Percentiles rank a stretch among this genome's conserved stretches.
These are phyloP conservation scores for Parasteatoda lunata DNA, from an alignment of 2,888 invertebrate genomes.

Conservation along the genomic window DNA sequence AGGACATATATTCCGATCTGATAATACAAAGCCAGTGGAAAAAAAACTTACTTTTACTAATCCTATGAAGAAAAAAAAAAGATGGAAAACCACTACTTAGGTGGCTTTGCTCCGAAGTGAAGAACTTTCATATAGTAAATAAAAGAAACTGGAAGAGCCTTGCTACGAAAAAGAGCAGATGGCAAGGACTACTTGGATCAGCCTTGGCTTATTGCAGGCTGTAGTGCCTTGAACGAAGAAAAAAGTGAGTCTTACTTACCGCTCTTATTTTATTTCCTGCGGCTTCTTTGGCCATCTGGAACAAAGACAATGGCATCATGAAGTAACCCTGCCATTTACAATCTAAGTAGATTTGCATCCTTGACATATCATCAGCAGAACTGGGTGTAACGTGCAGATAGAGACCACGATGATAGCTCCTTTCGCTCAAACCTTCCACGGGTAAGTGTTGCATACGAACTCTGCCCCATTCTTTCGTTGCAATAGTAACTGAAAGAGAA, in stretches of 20 bases:
- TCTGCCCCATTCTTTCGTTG: slow-evolving; percentile 62
- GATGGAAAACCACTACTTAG: too few relatives aligned
- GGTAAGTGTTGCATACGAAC: slow-evolving; percentile 54
- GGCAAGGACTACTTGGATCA: too few relatives aligned
- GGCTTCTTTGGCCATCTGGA: slow-evolving; percentile 60
- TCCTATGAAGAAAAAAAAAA: too few relatives aligned
- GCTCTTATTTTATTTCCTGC: slow-evolving; percentile 52
- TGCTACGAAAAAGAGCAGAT: background rate
- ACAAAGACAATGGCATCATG: slow-evolving; percentile 63
- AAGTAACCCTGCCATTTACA: slow-evolving; percentile 66
- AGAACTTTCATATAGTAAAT: background rate
- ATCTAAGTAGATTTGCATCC: slow-evolving; percentile 63
- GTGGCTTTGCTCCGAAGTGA: too few relatives aligned
- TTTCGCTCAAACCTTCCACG: slow-evolving; percentile 49
- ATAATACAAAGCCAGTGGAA: too few relatives aligned
- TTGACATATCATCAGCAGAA: slow-evolving; percentile 51
- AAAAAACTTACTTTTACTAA: too few relatives aligned
- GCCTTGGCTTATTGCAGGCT: too few relatives aligned
- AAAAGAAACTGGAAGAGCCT: background rate
- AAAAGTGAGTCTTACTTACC: slow-evolving; percentile 25
- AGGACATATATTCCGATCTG: too few relatives aligned
- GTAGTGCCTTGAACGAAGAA: too few relatives aligned
- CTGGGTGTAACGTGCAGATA: slow-evolving; percentile 57
- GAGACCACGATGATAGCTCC: slow-evolving; percentile 55
- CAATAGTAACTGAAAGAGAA: slow-evolving; percentile 54